phyloP scores from a whole-genome alignment of 2,888 invertebrate species.

The Fragum fragum region DNA sequence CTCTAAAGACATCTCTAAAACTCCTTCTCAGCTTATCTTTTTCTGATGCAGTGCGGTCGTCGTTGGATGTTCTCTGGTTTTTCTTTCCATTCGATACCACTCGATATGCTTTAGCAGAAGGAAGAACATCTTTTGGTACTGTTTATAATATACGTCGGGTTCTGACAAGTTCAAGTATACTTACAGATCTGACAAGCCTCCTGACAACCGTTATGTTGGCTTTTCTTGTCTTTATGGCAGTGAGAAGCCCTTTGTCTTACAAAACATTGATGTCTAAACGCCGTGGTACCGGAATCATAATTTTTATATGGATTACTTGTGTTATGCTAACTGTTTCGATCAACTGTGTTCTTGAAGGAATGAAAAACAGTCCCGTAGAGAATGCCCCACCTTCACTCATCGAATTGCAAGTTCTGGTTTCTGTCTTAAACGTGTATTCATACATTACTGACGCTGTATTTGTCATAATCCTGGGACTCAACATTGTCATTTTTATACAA shows the following conservation, averaged over 20 bases:
- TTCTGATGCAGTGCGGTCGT: neutral
- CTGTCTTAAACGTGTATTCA: neutral
- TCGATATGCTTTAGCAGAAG: neutral
- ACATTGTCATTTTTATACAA: neutral
- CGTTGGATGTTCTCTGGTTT: neutral
- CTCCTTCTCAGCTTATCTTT: neutral
- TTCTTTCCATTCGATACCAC: neutral
- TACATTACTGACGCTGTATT: neutral
- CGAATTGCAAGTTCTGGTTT: neutral
- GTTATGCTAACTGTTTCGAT: neutral
- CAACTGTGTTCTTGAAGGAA: neutral
- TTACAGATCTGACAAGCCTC: neutral
- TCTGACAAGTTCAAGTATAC: neutral
- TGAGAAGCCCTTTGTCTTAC: neutral
- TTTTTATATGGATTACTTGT: neutral
- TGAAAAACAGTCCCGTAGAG: neutral
- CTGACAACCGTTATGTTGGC: neutral
- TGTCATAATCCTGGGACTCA: neutral
- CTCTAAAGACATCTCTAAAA: neutral
- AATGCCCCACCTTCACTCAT: neutral
- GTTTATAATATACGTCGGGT: neutral
- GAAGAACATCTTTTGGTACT: neutral
- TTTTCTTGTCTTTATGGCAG: neutral
- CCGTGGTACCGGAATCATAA: neutral
- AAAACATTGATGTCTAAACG: neutral